A percentile compares a stretch with the other conserved stretches of the same genome.
phyloP scores from a whole-genome alignment of 1,140 invertebrate genomes.

The Thaumatotibia leucotreta region DNA sequence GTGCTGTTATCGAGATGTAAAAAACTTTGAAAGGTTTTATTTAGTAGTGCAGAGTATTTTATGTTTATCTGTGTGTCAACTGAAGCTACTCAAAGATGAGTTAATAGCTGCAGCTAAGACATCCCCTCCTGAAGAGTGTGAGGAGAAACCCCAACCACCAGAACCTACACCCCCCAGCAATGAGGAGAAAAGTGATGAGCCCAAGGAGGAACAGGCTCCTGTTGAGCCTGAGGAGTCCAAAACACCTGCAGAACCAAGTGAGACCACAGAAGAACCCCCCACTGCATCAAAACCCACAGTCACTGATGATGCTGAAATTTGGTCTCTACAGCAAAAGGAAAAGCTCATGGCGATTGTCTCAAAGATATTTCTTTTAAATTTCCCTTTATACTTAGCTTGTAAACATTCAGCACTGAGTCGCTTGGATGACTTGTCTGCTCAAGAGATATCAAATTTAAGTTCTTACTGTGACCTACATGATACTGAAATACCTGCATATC shows the following conservation, averaged over 20 bases:
- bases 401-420: constrained; percentile 88
- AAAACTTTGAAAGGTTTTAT: constrained; percentile 93
- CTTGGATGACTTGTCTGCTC: constrained; percentile 85
- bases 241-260: constrained; percentile 21
- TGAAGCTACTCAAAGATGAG: constrained; percentile 83
- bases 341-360: constrained; percentile 87
- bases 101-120: constrained; percentile 57
- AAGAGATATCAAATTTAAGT: constrained; percentile 86
- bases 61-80: constrained; percentile 82
- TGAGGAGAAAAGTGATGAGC: constrained; percentile 36
- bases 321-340: constrained; percentile 87
- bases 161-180: constrained; percentile 25
- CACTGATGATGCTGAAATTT: constrained; percentile 64
- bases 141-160: constrained; percentile 29
- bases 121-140: constrained; percentile 22
- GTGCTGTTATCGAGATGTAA: constrained; percentile 93
- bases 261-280: constrained; percentile 26
- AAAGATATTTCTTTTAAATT: constrained; percentile 89
- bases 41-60: constrained; percentile 90
- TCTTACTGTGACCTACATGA: constrained; percentile 94
- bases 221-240: constrained; percentile 29
- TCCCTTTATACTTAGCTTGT: constrained; percentile 94
- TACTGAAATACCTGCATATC: constrained; percentile 92
- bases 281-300: constrained; percentile 36
- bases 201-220: constrained; percentile 21